Conservation (phyloP, 2,888 invertebrate species). For the Ceraclea dissimilis region DNA sequence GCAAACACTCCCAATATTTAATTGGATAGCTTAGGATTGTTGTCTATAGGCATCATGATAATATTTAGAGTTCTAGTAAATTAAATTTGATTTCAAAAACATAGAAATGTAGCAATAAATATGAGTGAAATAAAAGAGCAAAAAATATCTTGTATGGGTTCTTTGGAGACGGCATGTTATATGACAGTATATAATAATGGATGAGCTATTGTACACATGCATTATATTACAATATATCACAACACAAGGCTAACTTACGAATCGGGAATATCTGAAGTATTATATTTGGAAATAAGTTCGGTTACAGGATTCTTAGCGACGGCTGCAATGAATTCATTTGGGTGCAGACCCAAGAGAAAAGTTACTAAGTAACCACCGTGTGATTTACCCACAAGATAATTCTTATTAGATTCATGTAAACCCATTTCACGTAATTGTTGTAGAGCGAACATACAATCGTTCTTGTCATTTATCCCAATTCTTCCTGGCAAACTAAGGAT, state of each 20-base stretch:
- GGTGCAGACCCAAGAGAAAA: conserved; percentile 77
- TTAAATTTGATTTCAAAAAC: no score
- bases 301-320: conserved; percentile 76
- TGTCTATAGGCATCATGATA: no score
- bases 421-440: not conserved
- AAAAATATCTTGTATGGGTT: no score
- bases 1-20: no score
- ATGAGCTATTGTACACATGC: no score
- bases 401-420: not conserved
- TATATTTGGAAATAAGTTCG: conserved; percentile 67
- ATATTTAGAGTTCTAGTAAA: no score
- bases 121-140: no score
- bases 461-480: conserved; percentile 71
- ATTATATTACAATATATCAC: no score
- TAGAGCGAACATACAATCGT: conserved; percentile 62
- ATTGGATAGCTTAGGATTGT: no score
- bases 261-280: conserved; percentile 76
- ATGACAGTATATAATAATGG: no score
- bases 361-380: conserved; percentile 85
- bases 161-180: no score
- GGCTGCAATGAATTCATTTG: conserved; percentile 65
- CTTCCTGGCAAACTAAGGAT: conserved; percentile 65
- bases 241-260: conserved; percentile 61
- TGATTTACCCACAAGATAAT: conserved; percentile 71
- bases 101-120: no score